Percentiles rank a stretch among this genome's conserved stretches.
These are phyloP conservation scores for human (Homo sapiens) DNA, from an alignment of 2,113 vertebrate genomes.

Conservation along the genomic window DNA sequence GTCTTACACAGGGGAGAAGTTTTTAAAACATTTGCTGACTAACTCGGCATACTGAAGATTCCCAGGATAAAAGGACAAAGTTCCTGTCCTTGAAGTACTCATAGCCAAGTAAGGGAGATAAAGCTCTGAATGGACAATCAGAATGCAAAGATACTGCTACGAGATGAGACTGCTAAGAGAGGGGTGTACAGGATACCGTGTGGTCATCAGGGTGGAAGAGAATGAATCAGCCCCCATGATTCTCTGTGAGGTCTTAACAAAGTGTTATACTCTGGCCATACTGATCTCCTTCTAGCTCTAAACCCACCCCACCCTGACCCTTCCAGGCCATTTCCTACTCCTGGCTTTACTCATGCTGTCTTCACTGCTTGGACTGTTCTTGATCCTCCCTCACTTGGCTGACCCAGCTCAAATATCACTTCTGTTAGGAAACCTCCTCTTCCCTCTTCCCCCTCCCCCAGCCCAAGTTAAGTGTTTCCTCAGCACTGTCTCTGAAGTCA, in stretches of 20 bases:
- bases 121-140: not conserved
- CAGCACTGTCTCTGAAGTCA: not conserved
- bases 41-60: not conserved
- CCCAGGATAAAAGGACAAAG: not conserved
- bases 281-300: not conserved
- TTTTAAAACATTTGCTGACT: not conserved
- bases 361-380: not conserved
- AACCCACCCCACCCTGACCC: accelerated
- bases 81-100: not conserved
- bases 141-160: not conserved
- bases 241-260: not conserved
- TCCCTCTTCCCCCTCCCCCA: not conserved
- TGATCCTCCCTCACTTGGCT: not conserved
- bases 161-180: not conserved
- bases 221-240: not conserved
- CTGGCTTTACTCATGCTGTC: not conserved
- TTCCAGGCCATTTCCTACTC: not conserved
- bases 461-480: not conserved
- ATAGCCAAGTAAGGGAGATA: not conserved
- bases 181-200: not conserved
- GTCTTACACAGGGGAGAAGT: not conserved
- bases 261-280: not conserved
- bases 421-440: not conserved
- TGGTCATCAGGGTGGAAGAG: not conserved
- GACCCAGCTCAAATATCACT: not conserved